phyloP scores from a whole-genome alignment of 2,113 vertebrate species.

The Equus quagga region DNA sequence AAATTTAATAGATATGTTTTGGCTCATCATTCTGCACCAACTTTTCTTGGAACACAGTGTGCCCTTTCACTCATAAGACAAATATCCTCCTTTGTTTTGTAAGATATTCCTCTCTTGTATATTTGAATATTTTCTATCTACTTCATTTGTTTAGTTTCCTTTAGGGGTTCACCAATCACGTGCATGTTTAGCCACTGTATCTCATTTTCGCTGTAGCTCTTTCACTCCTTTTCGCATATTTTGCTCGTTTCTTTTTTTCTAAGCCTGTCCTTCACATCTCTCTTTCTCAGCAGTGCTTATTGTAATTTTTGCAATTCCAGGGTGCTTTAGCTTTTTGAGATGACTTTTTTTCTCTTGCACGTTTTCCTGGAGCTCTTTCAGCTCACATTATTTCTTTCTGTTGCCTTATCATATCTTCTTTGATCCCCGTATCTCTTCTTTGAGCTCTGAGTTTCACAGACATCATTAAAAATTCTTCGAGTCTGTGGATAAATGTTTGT shows the following conservation, averaged over 20 bases:
- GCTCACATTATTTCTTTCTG: neutral
- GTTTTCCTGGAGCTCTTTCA: neutral
- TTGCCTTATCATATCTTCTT: neutral
- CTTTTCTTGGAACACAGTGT: neutral
- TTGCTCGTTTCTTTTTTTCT: neutral
- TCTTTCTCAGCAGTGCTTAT: neutral
- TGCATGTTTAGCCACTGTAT: neutral
- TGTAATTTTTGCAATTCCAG: neutral
- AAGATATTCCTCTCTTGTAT: neutral
- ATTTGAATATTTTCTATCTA: neutral
- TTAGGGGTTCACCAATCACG: neutral
- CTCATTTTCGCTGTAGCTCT: neutral
- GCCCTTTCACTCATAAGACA: neutral
- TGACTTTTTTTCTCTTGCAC: neutral
- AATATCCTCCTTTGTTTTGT: neutral
- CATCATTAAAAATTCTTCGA: neutral
- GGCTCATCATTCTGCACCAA: neutral
- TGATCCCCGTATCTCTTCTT: constrained; percentile 1
- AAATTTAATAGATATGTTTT: neutral
- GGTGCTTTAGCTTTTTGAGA: neutral
- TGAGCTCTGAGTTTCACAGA: neutral
- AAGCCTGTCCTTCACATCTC: neutral
- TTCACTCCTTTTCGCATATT: neutral
- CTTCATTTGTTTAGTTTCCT: neutral
- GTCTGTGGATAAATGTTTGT: neutral